These are phyloP conservation scores for Furnarius figulus DNA, from an alignment of 2,113 vertebrate genomes.

Conservation along the genomic window DNA sequence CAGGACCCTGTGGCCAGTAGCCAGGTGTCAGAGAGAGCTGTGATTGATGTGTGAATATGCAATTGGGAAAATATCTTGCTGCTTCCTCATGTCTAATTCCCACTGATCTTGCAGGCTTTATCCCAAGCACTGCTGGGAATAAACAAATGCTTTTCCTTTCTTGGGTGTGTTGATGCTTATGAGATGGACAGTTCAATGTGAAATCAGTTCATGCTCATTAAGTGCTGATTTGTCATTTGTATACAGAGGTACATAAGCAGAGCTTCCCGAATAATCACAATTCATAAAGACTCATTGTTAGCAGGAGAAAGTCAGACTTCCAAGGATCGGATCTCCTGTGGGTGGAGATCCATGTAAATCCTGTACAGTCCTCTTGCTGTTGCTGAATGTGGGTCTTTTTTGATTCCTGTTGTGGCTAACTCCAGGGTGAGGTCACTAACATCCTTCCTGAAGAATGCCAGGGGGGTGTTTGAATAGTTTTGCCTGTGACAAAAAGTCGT, in stretches of 20 bases:
- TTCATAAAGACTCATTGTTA: not conserved
- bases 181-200: slow-evolving; percentile 61
- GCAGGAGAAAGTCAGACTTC: not conserved
- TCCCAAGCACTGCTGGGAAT: slow-evolving; percentile 60
- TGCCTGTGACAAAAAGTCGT: not conserved
- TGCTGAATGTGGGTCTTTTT: not conserved
- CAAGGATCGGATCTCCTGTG: not conserved
- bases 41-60: slow-evolving; percentile 68
- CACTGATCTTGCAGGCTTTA: slow-evolving; percentile 46
- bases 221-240: slow-evolving; percentile 40
- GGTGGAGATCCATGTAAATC: not conserved
- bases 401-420: not conserved
- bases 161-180: slow-evolving; percentile 18
- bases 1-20: slow-evolving; percentile 49
- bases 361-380: not conserved
- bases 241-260: not conserved
- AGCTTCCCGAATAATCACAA: not conserved
- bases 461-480: not conserved
- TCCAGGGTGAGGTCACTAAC: not conserved
- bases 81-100: slow-evolving; percentile 67
- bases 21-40: slow-evolving; percentile 35
- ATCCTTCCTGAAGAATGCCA: not conserved
- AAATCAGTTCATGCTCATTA: slow-evolving; percentile 36
- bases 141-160: slow-evolving; percentile 56
- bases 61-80: slow-evolving; percentile 42